Conservation (phyloP, 2,888 invertebrate genomes). For the Brachypalpus laphriformis region DNA sequence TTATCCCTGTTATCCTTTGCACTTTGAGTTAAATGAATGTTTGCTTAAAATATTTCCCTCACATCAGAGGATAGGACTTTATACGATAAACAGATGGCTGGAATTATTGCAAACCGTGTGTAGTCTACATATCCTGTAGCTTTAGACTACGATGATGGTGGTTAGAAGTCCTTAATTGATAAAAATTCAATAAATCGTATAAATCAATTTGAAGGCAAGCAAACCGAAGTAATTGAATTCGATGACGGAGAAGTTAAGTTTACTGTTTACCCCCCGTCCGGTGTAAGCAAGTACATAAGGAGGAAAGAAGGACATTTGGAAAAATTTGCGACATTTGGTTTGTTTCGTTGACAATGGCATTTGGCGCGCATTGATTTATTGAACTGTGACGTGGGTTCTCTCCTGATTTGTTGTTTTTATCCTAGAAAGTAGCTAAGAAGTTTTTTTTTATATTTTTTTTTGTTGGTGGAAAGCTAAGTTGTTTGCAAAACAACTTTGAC, state of each 20-base stretch:
- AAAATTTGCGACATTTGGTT: conserved; percentile 66
- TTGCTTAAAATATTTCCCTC: conserved; percentile 54
- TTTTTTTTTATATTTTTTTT: conserved; percentile 3
- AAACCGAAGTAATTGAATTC: conserved; percentile 57
- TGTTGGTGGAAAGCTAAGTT: conserved; percentile 31
- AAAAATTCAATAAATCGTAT: conserved; percentile 72
- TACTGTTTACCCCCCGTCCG: conserved; percentile 25
- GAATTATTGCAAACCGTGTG: conserved; percentile 35
- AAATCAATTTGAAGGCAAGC: conserved; percentile 66
- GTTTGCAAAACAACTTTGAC: conserved; percentile 63
- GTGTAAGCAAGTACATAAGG: conserved; percentile 1
- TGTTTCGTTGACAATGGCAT: conserved; percentile 68
- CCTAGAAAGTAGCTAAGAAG: conserved; percentile 8
- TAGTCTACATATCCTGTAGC: background rate
- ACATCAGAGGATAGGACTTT: conserved; percentile 1
- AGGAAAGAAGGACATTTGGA: conserved; percentile 3
- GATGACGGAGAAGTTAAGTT: conserved; percentile 40
- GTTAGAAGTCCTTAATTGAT: conserved; percentile 59
- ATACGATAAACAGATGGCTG: conserved; percentile 56
- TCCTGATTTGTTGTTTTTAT: conserved; percentile 15
- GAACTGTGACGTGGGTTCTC: conserved; percentile 61
- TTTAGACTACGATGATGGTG: background rate
- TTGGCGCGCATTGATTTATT: conserved; percentile 69
- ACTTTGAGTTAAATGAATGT: conserved; percentile 57
- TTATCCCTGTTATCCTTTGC: conserved; percentile 54